Conservation (phyloP, 2,888 invertebrate genomes). For the Chalcosyrphus nemorum region DNA sequence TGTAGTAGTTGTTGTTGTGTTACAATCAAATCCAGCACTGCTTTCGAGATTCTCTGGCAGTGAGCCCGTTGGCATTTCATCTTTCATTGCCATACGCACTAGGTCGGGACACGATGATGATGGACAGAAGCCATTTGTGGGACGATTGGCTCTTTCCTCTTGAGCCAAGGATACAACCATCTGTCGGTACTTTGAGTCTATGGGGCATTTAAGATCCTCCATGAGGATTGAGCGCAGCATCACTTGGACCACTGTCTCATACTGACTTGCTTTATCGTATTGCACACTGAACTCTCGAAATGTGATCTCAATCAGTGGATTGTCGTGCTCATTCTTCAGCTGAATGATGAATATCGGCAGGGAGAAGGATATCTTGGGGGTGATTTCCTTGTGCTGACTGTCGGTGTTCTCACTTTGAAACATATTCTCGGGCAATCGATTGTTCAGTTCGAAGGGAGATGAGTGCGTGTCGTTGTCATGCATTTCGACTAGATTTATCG, state of each 20-base stretch:
- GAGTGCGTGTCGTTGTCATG: slow-evolving; percentile 74
- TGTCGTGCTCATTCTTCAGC: slow-evolving; percentile 88
- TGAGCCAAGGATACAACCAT: slow-evolving; percentile 88
- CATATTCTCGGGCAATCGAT: slow-evolving; percentile 51
- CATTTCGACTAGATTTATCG: slow-evolving; percentile 45
- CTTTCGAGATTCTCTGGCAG: slow-evolving; percentile 85
- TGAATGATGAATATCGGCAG: slow-evolving; percentile 89
- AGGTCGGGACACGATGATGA: slow-evolving; percentile 92
- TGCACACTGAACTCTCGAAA: slow-evolving; percentile 91
- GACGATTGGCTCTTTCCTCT: slow-evolving; percentile 63
- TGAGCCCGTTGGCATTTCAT: slow-evolving; percentile 81
- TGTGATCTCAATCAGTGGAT: slow-evolving; percentile 92
- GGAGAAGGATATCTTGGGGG: slow-evolving; percentile 85
- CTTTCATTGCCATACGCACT: slow-evolving; percentile 77
- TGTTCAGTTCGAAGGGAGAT: slow-evolving; percentile 65
- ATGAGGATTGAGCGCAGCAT: slow-evolving; percentile 92
- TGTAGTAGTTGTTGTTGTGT: slow-evolving; percentile 34
- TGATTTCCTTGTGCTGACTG: slow-evolving; percentile 53
- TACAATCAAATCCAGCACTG: slow-evolving; percentile 82
- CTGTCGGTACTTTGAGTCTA: slow-evolving; percentile 90
- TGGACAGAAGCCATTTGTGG: slow-evolving; percentile 41
- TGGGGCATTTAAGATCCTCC: slow-evolving; percentile 93
- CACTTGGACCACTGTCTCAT: slow-evolving; percentile 89
- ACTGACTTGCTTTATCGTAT: slow-evolving; percentile 86
- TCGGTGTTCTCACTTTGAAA: slow-evolving; percentile 38